Percentiles rank a stretch among this genome's conserved stretches.
phyloP scores from a whole-genome alignment of 2,113 vertebrate species.

The Girardinichthys multiradiatus region DNA sequence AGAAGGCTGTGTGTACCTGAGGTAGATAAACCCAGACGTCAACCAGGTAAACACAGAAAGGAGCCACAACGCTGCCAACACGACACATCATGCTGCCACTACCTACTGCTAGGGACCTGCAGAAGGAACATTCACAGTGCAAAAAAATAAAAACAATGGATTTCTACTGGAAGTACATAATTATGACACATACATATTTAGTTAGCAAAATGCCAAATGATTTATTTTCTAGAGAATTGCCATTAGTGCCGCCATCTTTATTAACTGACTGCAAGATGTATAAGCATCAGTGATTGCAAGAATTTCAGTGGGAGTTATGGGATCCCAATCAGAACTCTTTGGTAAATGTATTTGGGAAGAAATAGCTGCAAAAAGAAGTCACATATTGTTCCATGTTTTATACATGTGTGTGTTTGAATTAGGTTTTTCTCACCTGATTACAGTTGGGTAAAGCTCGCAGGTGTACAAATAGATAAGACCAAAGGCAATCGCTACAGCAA shows the following conservation, averaged over 20 bases:
- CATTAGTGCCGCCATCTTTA: neutral
- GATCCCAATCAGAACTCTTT: neutral
- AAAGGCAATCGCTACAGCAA: constrained; percentile 89
- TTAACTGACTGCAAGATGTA: neutral
- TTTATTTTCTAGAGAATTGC: neutral
- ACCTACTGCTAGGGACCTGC: constrained; percentile 89
- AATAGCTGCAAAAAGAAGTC: neutral
- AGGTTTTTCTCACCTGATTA: constrained; percentile 81
- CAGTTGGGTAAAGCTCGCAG: constrained; percentile 92
- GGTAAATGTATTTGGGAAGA: neutral
- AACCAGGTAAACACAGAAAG: constrained; percentile 86
- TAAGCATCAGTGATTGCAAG: neutral
- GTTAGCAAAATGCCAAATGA: no score
- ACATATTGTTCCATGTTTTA: neutral
- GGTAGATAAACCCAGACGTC: constrained; percentile 88
- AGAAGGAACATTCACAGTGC: neutral
- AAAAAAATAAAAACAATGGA: neutral
- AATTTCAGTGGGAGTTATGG: neutral
- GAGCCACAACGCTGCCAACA: constrained; percentile 87
- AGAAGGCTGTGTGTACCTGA: constrained; percentile 78
- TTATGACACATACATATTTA: neutral
- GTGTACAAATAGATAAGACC: constrained; percentile 93
- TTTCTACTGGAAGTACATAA: neutral
- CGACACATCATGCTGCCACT: constrained; percentile 93
- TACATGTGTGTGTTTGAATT: neutral